phyloP scores from a whole-genome alignment of 2,888 invertebrate genomes.

The Callinectes sapidus region DNA sequence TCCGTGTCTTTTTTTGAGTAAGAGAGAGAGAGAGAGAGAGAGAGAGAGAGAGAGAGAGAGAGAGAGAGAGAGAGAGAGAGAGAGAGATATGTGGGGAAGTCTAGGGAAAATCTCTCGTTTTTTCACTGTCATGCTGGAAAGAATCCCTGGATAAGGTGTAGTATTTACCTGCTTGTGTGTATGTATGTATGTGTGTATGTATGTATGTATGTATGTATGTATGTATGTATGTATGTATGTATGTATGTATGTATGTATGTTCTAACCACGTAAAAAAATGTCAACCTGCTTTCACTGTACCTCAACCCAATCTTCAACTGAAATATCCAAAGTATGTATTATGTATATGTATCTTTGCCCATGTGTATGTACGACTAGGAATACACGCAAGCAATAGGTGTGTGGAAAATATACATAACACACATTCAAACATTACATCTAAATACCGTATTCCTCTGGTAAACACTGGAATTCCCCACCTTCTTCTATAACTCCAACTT shows the following conservation, averaged over 20 bases:
- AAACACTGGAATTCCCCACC: too few relatives aligned
- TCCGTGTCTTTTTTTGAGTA: not conserved
- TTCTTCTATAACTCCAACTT: too few relatives aligned
- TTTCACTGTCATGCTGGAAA: not conserved
- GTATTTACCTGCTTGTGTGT: not conserved
- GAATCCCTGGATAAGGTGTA: not conserved
- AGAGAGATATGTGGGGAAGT: not conserved
- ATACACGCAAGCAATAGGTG: too few relatives aligned
- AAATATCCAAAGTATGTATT: too few relatives aligned
- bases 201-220: constrained; percentile 33
- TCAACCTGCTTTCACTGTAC: too few relatives aligned
- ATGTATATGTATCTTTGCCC: too few relatives aligned
- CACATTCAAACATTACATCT: not conserved
- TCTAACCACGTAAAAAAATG: too few relatives aligned
- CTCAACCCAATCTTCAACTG: too few relatives aligned
- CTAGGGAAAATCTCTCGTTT: not conserved
- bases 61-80: constrained; percentile 27
- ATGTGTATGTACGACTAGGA: too few relatives aligned
- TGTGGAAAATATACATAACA: too few relatives aligned
- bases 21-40: constrained; percentile 31
- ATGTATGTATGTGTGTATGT: not conserved
- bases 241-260: too few relatives aligned
- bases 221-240: not conserved
- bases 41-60: constrained; percentile 33
- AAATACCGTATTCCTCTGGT: too few relatives aligned